Evolutionary conservation across 92 coral and sea anemone species (phyloP), one percentile per base, ranked within the genome.

Genomic region (Paramuricea clavata): DNA sequence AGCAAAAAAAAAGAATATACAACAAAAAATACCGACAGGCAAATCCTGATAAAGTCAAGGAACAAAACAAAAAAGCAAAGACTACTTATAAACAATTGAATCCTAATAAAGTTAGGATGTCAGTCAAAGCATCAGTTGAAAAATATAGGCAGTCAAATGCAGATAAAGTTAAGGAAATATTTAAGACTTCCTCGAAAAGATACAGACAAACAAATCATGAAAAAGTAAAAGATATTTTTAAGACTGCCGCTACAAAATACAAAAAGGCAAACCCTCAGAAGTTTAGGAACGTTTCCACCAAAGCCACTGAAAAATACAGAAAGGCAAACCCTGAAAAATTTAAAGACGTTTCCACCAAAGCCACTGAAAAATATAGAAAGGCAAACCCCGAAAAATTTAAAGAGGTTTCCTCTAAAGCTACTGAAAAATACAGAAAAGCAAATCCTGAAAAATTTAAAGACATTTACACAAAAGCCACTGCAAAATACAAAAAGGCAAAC

Each of bases 1-100:
- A 23, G 26, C 69, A 78, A 79, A 79, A 79, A 57, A 30, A 52
- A 52, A 28, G 39, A 49, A 78, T 13, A 78, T 57, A 69, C 49
- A 50, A 42, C 30, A 61, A 57, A 34, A 78, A 78, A 49, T 78
- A 78, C 69, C 52, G 43, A 49, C 69, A 78, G 28, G 23, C 59
- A 39, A 77, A 52, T 30, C 83, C 83, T 49, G 83, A 77, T 19
- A 77, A 43, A 52, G 83, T 77, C 21, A 77, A 77, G 27, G 8
- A 36, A 3, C 3, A 2, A 2, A 2, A 2, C 8, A 36, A 36
- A 3, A 77, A 65, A 77, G 83, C 83, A n/a, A 27, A 36, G 27
- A 44, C 64, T 30, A 34, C 64, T 49, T 77, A 77, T 68, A 77
- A 32, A 77, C 22, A 49, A 78, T 78, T 69, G 15, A 78, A 78